These are phyloP conservation scores for Pangasius macronema DNA, from an alignment of 2,797 vertebrate genomes.

Conservation along the genomic window DNA sequence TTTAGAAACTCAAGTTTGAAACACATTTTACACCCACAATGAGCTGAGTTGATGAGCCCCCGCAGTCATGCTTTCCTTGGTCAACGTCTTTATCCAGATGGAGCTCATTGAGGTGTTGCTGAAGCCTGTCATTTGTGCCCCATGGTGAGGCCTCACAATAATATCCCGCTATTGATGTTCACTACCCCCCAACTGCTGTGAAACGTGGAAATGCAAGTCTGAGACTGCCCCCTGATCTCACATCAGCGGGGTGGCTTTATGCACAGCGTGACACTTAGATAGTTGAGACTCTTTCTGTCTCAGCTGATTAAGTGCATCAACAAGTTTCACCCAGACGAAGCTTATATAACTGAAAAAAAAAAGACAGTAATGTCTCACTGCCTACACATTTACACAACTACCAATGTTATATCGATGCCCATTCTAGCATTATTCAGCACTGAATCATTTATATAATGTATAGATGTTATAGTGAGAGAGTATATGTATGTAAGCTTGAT, in stretches of 20 bases:
- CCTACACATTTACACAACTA: constrained; percentile 19
- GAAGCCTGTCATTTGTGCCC: constrained; percentile 42
- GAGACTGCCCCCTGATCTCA: constrained; percentile 29
- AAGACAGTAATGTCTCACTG: background rate
- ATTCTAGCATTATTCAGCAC: background rate
- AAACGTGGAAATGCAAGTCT: constrained; percentile 35
- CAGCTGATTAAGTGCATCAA: constrained; percentile 34
- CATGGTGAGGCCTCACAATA: constrained; percentile 21
- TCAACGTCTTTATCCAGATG: constrained; percentile 47
- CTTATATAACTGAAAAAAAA: constrained; percentile 11
- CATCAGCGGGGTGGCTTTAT: constrained; percentile 48
- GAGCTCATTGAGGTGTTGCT: constrained; percentile 36
- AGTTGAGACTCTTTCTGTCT: constrained; percentile 40
- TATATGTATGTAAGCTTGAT: background rate
- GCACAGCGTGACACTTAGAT: constrained; percentile 60
- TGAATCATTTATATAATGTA: background rate
- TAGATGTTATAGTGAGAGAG: background rate
- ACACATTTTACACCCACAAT: background rate
- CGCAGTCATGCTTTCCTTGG: constrained; percentile 29
- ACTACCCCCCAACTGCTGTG: constrained; percentile 44
- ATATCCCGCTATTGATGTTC: constrained; percentile 45
- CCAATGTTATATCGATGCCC: background rate
- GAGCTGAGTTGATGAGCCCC: constrained; percentile 23
- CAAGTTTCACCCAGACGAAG: constrained; percentile 25
- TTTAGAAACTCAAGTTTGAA: background rate